Evolutionary conservation across 2,113 vertebrate genomes (phyloP).

Genomic region (Circaetus gallicus): DNA sequence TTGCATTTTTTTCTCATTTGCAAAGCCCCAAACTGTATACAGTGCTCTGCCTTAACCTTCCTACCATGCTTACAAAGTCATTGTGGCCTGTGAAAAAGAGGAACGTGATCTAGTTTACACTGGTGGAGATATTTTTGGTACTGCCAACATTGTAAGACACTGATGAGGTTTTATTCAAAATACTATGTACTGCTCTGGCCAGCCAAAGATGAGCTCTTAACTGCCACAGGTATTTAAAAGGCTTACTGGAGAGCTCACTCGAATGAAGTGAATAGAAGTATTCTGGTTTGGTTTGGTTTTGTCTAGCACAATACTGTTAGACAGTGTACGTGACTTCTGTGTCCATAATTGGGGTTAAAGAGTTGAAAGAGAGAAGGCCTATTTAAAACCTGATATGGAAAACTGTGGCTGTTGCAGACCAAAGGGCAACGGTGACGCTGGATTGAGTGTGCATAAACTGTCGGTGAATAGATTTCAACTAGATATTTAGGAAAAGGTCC

Average conservation of each 20-base stretch:
- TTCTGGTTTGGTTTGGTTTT: not conserved
- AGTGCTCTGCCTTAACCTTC: not conserved
- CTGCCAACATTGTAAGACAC: not conserved
- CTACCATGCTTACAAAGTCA: not conserved
- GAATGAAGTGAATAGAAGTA: not conserved
- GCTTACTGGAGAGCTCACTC: not conserved
- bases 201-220: not conserved
- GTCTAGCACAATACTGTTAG: not conserved
- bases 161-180: not conserved
- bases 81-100: not conserved
- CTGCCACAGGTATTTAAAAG: not conserved
- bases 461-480: not conserved
- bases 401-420: not conserved
- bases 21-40: not conserved
- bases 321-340: not conserved
- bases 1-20: not conserved
- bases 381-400: not conserved
- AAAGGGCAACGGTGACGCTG: not conserved
- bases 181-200: not conserved
- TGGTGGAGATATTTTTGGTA: not conserved
- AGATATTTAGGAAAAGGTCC: not conserved
- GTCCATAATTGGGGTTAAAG: not conserved
- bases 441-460: not conserved
- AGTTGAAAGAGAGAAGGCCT: not conserved
- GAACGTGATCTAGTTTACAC: not conserved